Base-by-base conservation (phyloP, 2,797 vertebrate species). In the Lindbergichthys nudifrons region DNA sequence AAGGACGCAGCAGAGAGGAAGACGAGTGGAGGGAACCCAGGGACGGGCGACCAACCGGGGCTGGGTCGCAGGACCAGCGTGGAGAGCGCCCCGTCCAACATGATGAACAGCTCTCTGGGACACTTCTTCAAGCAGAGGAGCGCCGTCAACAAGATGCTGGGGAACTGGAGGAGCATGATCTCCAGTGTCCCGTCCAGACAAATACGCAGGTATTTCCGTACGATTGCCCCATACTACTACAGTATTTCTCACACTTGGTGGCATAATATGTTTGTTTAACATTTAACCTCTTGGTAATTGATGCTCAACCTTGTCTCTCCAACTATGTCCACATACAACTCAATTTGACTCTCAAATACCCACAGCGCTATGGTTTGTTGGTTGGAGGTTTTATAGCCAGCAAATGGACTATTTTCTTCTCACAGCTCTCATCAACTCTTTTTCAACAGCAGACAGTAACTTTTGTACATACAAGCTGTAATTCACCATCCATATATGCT, bases 51-150 rank as follows among this genome's bases (percentile, higher is more conserved):
- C 0, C 81, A 79, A 32, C 67, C 57, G 0, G 75, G 51, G 0
- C 80, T 57, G 3, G 66, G 61, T 0, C 36, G 78, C 11, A 62
- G 68, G 15, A 76, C 73, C 48, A 77, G 82, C 10, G 43, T 77
- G n/a, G 76, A 88, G 10, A 82, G 66, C 1, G 4, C 89, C 15
- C 83, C 83, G 53, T 65, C 70, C 0, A 90, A 93, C 70, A 93
- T 92, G 74, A 80, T 90, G 81, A 89, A 93, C 80, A 93, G 92
- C 2, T 93, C 92, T 2, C 89, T 96, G 3, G 86, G 96, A 23
- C 96, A 94, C 65, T 90, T 97, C 86, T 95, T 97, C 80, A 95
- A 95, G 85, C 98, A 99, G 92, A 93, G 94, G 19, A 94, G 89
- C 16, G 80, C 92, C 47, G 94, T 98, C 75, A 93, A 96, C 78